Conservation (phyloP, 2,888 invertebrate genomes). For the Diaperis boleti region DNA sequence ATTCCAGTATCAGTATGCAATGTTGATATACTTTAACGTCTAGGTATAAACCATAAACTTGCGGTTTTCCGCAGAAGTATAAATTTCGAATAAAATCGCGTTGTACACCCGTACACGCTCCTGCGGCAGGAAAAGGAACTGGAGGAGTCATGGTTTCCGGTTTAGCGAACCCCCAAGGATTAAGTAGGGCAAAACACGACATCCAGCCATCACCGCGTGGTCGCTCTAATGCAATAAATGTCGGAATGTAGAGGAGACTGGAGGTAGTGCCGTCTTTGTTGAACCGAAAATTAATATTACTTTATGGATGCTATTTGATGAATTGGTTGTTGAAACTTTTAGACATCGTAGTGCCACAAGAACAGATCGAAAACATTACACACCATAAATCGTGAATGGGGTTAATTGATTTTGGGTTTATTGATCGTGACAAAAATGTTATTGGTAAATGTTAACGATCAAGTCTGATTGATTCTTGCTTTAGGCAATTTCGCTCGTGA, state of each 20-base stretch:
- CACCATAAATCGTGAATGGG: too few relatives aligned
- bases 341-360: too few relatives aligned
- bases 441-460: too few relatives aligned
- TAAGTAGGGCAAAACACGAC: slow-evolving; percentile 58
- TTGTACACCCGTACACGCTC: slow-evolving; percentile 47
- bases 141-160: slow-evolving; percentile 64
- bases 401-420: too few relatives aligned
- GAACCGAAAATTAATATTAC: too few relatives aligned
- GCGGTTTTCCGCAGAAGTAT: neutral
- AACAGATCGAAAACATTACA: too few relatives aligned
- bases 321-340: too few relatives aligned
- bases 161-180: slow-evolving; percentile 55
- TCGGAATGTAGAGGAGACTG: slow-evolving; percentile 6
- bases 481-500: too few relatives aligned
- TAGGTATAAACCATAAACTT: slow-evolving; percentile 1
- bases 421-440: too few relatives aligned
- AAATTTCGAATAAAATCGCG: slow-evolving; percentile 42
- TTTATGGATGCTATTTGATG: too few relatives aligned
- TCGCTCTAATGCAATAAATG: slow-evolving; percentile 4
- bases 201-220: slow-evolving; percentile 54
- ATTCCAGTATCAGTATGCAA: neutral
- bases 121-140: slow-evolving; percentile 63
- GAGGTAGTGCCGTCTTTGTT: too few relatives aligned
- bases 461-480: too few relatives aligned
- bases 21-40: neutral